Evolutionary conservation across 2,888 invertebrate species (phyloP).

Genomic region (Neoascia interrupta): DNA sequence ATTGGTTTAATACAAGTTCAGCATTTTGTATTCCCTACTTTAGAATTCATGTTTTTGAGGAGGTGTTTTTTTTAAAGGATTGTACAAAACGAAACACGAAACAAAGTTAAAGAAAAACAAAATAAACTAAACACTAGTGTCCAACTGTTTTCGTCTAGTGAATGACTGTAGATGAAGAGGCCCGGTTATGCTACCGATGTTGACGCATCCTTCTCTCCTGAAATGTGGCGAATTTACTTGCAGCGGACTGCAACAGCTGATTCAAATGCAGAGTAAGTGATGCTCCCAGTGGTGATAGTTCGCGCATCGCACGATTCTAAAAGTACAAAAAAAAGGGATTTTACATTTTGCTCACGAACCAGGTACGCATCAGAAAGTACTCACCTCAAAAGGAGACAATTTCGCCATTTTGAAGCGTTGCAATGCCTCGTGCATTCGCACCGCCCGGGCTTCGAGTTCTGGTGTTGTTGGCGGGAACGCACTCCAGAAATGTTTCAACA

Average conservation of each 20-base stretch:
- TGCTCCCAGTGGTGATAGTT: conserved; percentile 89
- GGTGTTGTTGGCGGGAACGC: conserved; percentile 92
- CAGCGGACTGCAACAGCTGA: conserved; percentile 91
- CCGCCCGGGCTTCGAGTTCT: conserved; percentile 87
- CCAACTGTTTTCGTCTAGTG: conserved; percentile 45
- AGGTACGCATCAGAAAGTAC: conserved; percentile 38
- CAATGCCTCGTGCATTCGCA: conserved; percentile 94
- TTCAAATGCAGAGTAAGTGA: conserved; percentile 92
- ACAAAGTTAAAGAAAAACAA: conserved; percentile 17
- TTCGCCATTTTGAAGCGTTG: conserved; percentile 93
- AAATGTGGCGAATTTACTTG: conserved; percentile 92
- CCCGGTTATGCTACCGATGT: conserved; percentile 76
- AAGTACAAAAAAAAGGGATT: conserved; percentile 11
- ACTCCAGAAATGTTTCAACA: conserved; percentile 96
- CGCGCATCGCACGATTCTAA: conserved; percentile 90
- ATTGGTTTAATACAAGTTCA: no score
- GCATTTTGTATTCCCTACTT: conserved; percentile 49
- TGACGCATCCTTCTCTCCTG: conserved; percentile 85
- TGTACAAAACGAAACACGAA: conserved; percentile 51
- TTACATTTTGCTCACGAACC: neutral
- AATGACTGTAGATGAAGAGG: conserved; percentile 36
- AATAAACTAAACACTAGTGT: conserved; percentile 10
- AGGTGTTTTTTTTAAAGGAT: conserved; percentile 26
- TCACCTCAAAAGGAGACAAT: conserved; percentile 91
- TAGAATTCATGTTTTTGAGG: conserved; percentile 19